Conservation (phyloP, 2,113 vertebrate genomes). For the Glaucidium brasilianum region DNA sequence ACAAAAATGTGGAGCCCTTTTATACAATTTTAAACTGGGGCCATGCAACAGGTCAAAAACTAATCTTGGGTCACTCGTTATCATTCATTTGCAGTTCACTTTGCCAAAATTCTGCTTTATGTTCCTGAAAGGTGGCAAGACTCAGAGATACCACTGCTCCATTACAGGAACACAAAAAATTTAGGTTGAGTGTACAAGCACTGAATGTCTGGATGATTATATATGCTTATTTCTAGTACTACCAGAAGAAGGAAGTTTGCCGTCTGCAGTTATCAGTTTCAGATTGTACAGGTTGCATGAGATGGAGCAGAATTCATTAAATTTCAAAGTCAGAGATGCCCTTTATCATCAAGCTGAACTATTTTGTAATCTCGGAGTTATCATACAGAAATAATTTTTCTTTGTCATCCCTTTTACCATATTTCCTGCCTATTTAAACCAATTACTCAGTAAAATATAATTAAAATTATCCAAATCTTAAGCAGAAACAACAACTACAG, state of each 20-base stretch:
- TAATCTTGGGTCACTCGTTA: not conserved
- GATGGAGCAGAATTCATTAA: not conserved
- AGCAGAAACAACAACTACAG: not conserved
- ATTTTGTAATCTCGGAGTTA: not conserved
- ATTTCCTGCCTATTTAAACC: not conserved
- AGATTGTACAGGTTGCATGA: not conserved
- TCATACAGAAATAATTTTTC: not conserved
- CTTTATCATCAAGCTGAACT: not conserved
- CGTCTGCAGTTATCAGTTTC: not conserved
- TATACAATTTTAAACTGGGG: not conserved
- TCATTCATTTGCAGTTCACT: not conserved
- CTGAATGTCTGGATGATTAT: not conserved
- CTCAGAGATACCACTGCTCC: not conserved
- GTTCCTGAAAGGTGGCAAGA: not conserved
- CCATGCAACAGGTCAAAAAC: not conserved
- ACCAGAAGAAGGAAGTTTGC: not conserved
- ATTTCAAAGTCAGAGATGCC: not conserved
- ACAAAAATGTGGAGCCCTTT: not conserved
- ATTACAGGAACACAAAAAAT: not conserved
- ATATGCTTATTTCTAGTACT: not conserved
- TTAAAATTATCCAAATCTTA: not conserved
- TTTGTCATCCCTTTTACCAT: not conserved
- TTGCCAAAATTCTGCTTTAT: not conserved
- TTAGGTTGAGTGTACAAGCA: fast-evolving
- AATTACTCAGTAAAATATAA: not conserved